A percentile compares a stretch with the other conserved stretches of the same genome.
These are phyloP conservation scores for Embidobia sp. DNA, from an alignment of 2,888 invertebrate species.

Conservation along the genomic window DNA sequence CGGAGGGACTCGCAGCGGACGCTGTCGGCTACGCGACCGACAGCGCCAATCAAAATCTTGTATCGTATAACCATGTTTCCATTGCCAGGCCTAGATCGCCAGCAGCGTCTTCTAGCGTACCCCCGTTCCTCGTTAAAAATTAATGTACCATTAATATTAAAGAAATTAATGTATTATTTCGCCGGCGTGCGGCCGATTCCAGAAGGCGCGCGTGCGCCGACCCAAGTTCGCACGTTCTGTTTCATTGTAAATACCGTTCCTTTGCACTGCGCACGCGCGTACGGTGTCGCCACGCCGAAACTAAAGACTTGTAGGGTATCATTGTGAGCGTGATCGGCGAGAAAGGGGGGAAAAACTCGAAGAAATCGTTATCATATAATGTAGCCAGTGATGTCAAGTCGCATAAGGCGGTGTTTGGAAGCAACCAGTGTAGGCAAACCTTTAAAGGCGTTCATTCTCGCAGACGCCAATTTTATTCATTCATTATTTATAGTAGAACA, in stretches of 20 bases:
- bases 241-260: constrained; percentile 22
- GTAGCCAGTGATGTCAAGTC: no score
- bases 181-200: no score
- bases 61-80: constrained; percentile 47
- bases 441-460: no score
- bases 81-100: constrained; percentile 44
- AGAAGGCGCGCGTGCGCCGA: constrained; percentile 1
- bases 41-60: constrained; percentile 36
- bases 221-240: constrained; percentile 6
- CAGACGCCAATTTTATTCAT: no score
- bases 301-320: constrained; percentile 9
- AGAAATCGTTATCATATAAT: constrained; percentile 15
- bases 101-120: constrained; percentile 16
- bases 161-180: no score
- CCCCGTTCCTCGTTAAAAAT: no score
- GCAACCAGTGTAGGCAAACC: no score
- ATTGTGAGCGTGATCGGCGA: no score
- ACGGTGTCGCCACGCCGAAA: not conserved
- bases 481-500: no score
- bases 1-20: constrained; percentile 5
- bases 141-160: no score
- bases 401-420: no score
- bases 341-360: constrained; percentile 24
- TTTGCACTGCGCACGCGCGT: not conserved
- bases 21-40: constrained; percentile 3